Base-by-base conservation (phyloP, 2,888 invertebrate species). In the Heliconius ismenius region DNA sequence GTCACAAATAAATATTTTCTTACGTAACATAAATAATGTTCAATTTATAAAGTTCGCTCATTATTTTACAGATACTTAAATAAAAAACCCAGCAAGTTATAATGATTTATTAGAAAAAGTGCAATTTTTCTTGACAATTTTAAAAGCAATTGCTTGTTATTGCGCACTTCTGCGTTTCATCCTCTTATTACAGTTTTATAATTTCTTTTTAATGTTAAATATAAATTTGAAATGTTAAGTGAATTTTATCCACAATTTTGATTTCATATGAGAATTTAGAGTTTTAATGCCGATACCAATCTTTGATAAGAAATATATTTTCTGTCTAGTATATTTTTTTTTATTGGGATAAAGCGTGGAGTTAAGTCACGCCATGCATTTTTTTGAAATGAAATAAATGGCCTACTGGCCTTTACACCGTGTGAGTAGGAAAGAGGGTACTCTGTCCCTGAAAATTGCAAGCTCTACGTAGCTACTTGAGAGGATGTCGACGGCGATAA, bases 61-160 rank as follows among this genome's bases (percentile, higher is more conserved):
- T 67, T 67, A 67, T 39, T 36, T 67, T 67, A 39, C 39, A 67
- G 36, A 65, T n/a, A 65, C 65, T 65, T n/a, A 7, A 67, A 67
- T 24, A 67, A 67, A 49, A 67, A 67, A 67, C 11, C n/a, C 36
- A n/a, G 65, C 36, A 65, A 67, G 39, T 39, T 67, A 67, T 67
- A 24, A 67, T 15, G 39, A 24, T 67, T 67, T 67, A 43, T 67
- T 39, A 67, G 39, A 65, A 65, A 39, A 67, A 67, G 39, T n/a
- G 65, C 39, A 67, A 67, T 67, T 24, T 67, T 67, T 43, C 67
- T 67, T 18, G 39, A 67, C 39, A 67, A 67, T 43, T 65, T 36
- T 67, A 43, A 67, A 67, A 67, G 67, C 39, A 67, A 67, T 67
- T 67, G 67, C 67, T 43, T 67, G 39, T 67, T 67, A 67, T 43